Base-by-base conservation (phyloP, 2,797 vertebrate genomes). In the Amniataba percoides region DNA sequence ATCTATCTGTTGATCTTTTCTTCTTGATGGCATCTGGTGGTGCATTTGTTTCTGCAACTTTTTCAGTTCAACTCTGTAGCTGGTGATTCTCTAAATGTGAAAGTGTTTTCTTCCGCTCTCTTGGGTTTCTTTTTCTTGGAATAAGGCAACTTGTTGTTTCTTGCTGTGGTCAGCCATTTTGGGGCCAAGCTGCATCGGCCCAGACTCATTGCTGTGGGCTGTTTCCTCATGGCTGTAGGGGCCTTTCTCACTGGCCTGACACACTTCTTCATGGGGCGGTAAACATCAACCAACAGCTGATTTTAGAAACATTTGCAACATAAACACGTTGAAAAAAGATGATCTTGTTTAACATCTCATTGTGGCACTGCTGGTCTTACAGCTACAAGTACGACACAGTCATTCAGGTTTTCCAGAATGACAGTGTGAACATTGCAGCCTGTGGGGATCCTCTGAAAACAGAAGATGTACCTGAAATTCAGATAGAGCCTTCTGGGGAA, bases 191-290 rank as follows among this genome's bases (percentile, higher is more conserved):
- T 96, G 58, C 95, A 96, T 71, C 92, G 95, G 8, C 95, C 95
- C 1, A 88, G 87, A 42, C 83, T 96, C 66, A 96, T 96, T 5
- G 95, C 89, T 0, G 77, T 77, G 21, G 95, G 95, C 1, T 95
- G 94, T 61, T 84, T 93, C 7, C 75, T 96, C 34, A 96, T 96
- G 95, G 91, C 93, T 1, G 53, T 92, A 0, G 96, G 95, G 2
- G 74, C 94, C 1, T 87, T 92, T 34, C 82, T 95, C 70, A 95
- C 91, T 0, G 95, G 94, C n/a, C 80, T 95, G 25, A 95, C 95
- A 1, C 95, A 96, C 76, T 96, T 96, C 88, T 94, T 95, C 87
- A 96, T 96, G 95, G 95, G 93, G 75, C 87, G 89, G 96, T 96
- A 91, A 52, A 67, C 19, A 0, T 2, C 9, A 8, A 18, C 34